Base-by-base conservation (phyloP, 2,113 vertebrate species). In the Sakesphorus luctuosus region DNA sequence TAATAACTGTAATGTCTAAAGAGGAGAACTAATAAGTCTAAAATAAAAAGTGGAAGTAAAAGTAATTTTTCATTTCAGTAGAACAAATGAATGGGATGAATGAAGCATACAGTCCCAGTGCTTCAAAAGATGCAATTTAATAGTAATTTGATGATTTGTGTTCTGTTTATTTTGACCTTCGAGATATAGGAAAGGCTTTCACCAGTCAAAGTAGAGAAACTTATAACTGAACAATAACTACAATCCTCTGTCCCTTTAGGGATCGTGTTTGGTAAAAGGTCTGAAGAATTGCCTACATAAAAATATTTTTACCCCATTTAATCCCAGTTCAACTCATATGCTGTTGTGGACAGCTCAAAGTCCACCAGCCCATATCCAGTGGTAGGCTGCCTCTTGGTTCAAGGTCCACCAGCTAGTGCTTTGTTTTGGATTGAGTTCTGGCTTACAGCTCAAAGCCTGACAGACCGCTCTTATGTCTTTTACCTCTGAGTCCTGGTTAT, bases 1-100 rank as follows among this genome's bases (percentile, higher is more conserved):
- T 95, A 96, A 96, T 95, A 95, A 89, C 50, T 55, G 36, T 91
- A 87, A 90, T 82, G 66, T 87, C 86, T 91, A 83, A 95, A 96
- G 88, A 94, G 80, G 50, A 94, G 46, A 52, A 85, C 52, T 95
- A 95, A 94, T 74, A 59, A 6, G 23, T 93, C 92, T 85, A 68
- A 92, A 97, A 91, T 81, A 84, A 94, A 91, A 90, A 91, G 71
- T 62, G 79, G 83, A 92, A 90, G 88, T 90, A 66, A 53, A 91
- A 90, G 69, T 82, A 83, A 90, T 94, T 96, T 90, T 83, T 95
- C 79, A 82, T 95, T 89, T 94, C 47, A 74, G 40, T 84, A 61
- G 68, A 92, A 94, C 66, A 71, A 79, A 76, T 69, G 35, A 43
- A 52, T 59, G 66, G 66, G 90, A 83, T 85, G 71, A 95, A 74